Percentiles rank a stretch among this genome's conserved stretches.
Conservation (phyloP, 2,113 vertebrate species). For the Axis porcinus region DNA sequence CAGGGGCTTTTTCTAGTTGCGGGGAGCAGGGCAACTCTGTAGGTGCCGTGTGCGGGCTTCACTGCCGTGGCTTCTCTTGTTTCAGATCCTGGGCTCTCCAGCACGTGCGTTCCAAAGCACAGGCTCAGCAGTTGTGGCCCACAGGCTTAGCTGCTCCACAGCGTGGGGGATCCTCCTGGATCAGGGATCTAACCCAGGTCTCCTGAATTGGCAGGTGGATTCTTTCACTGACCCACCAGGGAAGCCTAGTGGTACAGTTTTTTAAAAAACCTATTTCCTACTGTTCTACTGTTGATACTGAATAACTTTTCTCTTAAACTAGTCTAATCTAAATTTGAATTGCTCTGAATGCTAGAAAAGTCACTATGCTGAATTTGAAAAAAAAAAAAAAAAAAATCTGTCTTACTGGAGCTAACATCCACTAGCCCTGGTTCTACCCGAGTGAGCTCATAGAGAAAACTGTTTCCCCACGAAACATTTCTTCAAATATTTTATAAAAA, state of each 20-base stretch:
- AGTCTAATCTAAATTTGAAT: conserved; percentile 1
- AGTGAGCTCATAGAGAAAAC: neutral
- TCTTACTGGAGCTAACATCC: neutral
- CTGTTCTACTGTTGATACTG: neutral
- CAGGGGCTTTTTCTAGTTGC: neutral
- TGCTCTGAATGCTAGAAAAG: neutral
- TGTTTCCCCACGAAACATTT: neutral
- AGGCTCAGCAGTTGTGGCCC: neutral
- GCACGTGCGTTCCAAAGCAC: fast-evolving
- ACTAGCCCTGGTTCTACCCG: neutral
- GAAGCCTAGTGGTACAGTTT: neutral
- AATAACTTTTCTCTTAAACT: neutral
- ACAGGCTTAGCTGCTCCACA: neutral
- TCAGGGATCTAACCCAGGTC: neutral
- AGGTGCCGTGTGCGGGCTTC: neutral
- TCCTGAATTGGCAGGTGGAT: neutral
- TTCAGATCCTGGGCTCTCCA: neutral
- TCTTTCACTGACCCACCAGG: neutral
- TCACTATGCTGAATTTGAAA: neutral
- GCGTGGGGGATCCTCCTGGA: neutral
- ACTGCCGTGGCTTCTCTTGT: neutral
- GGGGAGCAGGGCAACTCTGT: neutral
- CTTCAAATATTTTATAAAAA: neutral
- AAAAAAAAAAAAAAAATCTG: neutral
- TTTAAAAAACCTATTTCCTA: neutral